phyloP scores from a whole-genome alignment of 2,888 invertebrate species.

The Pterostichus madidus region DNA sequence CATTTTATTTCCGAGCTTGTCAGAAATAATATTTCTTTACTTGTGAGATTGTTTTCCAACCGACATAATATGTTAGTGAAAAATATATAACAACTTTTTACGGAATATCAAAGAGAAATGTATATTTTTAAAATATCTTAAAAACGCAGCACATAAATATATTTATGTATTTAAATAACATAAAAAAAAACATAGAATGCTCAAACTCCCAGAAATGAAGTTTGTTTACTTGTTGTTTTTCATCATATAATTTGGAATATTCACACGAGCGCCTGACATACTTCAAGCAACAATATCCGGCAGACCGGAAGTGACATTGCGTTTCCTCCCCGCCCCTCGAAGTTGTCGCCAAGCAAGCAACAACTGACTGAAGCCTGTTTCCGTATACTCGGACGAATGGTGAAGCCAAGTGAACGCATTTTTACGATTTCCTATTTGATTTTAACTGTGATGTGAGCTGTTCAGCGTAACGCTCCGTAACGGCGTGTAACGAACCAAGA shows the following conservation, averaged over 20 bases:
- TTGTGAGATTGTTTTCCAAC: neutral
- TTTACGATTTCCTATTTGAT: constrained; percentile 40
- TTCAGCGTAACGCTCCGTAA: constrained; percentile 12
- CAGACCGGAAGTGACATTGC: constrained; percentile 43
- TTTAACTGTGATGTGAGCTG: constrained; percentile 24
- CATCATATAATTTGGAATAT: constrained; percentile 24
- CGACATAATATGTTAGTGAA: neutral
- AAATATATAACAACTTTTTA: neutral
- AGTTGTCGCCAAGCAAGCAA: neutral
- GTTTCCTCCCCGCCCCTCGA: neutral
- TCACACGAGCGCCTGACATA: constrained; percentile 45
- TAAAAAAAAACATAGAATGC: too few relatives aligned
- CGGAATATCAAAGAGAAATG: too few relatives aligned
- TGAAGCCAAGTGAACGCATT: constrained; percentile 20
- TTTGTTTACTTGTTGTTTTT: constrained; percentile 41
- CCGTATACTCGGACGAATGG: constrained; percentile 11
- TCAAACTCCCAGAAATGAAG: neutral
- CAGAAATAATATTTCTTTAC: constrained; percentile 24
- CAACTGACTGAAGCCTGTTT: constrained; percentile 18
- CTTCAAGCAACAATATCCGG: constrained; percentile 52
- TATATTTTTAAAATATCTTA: neutral
- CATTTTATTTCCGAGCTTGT: neutral
- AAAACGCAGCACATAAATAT: constrained; percentile 12
- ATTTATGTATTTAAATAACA: constrained; percentile 19
- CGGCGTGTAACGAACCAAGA: constrained; percentile 23